Percentiles rank a stretch among this genome's conserved stretches.
These are phyloP conservation scores for Aspidiotus rigidus DNA, from an alignment of 2,888 invertebrate genomes.

Conservation along the genomic window DNA sequence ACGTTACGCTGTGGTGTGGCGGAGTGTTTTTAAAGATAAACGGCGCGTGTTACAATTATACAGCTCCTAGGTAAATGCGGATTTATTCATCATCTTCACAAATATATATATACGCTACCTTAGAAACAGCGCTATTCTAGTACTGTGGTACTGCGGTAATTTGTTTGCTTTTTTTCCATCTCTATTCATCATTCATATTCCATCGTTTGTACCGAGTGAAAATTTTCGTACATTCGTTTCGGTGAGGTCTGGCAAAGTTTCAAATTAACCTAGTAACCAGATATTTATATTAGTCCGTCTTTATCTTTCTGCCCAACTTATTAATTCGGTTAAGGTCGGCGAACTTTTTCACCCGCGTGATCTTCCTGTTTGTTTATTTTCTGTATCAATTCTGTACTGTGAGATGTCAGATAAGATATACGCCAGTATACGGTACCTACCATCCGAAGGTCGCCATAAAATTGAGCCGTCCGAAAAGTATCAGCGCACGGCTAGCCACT, in stretches of 20 bases:
- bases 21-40: conserved; percentile 3
- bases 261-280: conserved; percentile 30
- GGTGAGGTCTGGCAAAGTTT: background rate
- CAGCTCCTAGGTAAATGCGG: background rate
- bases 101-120: too few species aligned
- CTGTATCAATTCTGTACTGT: too few species aligned
- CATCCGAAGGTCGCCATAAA: too few species aligned
- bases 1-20: conserved; percentile 16
- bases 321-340: conserved; percentile 15
- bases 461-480: too few species aligned
- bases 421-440: too few species aligned
- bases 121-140: background rate
- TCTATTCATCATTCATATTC: too few species aligned
- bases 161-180: background rate
- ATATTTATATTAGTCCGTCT: conserved; percentile 12
- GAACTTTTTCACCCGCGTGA: background rate
- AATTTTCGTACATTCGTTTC: background rate
- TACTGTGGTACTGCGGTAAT: conserved; percentile 9
- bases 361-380: too few species aligned
- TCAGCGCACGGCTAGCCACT: too few species aligned
- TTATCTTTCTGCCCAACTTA: too few species aligned
- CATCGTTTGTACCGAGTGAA: too few species aligned
- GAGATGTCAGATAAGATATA: too few species aligned
- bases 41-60: conserved; percentile 27
- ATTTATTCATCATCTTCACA: too few species aligned